Evolutionary conservation across 2,113 vertebrate species (phyloP).

Genomic region (Leucopsar rothschildi): DNA sequence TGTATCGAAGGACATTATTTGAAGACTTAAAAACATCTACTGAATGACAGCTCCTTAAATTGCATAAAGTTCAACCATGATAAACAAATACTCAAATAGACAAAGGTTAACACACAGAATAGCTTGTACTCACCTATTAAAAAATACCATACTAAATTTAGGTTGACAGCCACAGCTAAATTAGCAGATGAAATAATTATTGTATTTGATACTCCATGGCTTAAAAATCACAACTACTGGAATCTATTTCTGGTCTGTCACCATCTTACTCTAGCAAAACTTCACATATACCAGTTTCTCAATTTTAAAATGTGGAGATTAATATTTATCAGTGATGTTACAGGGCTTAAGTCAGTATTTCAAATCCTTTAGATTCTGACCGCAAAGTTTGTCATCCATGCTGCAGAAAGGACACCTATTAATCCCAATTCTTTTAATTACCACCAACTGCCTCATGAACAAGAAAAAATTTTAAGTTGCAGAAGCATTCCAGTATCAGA

Average conservation of each 20-base stretch:
- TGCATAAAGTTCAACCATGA: conserved; percentile 48
- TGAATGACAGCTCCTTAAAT: conserved; percentile 48
- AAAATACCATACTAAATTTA: neutral
- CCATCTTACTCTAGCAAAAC: neutral
- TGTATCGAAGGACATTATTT: neutral
- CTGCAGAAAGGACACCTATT: neutral
- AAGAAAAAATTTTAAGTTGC: neutral
- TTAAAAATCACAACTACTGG: neutral
- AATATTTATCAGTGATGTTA: neutral
- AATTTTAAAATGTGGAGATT: neutral
- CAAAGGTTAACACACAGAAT: neutral
- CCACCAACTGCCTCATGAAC: neutral
- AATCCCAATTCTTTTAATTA: neutral
- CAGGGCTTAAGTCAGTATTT: neutral
- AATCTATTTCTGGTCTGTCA: neutral
- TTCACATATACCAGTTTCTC: neutral
- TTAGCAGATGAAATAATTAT: neutral
- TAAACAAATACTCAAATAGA: conserved; percentile 50
- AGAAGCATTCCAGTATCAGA: neutral
- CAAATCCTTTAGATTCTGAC: neutral
- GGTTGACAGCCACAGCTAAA: conserved; percentile 2
- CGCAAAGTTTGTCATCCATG: neutral
- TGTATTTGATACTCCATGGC: neutral
- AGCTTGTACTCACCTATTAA: conserved; percentile 19
- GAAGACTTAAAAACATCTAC: neutral